phyloP scores from a whole-genome alignment of 2,888 invertebrate species.

The Hybos culiciformis region DNA sequence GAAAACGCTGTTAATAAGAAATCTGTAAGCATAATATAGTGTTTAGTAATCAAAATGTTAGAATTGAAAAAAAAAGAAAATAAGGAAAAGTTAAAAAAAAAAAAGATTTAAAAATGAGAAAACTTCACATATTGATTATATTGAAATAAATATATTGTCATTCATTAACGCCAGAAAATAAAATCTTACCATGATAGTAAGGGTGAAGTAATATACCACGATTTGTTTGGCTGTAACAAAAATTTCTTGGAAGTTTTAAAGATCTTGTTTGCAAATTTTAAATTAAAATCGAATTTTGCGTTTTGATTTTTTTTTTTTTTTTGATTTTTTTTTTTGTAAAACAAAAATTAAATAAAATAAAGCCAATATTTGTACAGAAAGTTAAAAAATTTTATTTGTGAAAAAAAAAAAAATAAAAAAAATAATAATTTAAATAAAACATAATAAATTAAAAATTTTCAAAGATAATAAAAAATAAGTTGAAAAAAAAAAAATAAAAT shows the following conservation, averaged over 20 bases:
- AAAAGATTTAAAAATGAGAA: conserved; percentile 6
- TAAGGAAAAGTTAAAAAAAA: conserved; percentile 11
- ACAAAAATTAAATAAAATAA: not conserved
- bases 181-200: conserved; percentile 44
- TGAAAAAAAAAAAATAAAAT: not conserved
- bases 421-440: not conserved
- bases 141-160: not conserved
- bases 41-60: conserved; percentile 13
- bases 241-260: conserved; percentile 1
- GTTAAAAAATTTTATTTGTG: not conserved
- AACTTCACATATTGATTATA: not conserved
- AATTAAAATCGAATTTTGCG: conserved; percentile 14
- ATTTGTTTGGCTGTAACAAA: conserved; percentile 33
- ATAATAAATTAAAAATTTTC: not conserved
- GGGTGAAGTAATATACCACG: conserved; percentile 43
- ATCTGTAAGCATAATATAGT: not conserved
- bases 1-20: no score
- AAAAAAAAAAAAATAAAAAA: not conserved
- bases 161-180: no score
- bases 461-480: not conserved
- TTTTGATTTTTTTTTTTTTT: conserved; percentile 10
- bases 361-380: no score
- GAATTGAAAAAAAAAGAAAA: conserved; percentile 9
- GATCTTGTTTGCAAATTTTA: conserved; percentile 12
- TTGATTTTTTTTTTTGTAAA: conserved; percentile 1